Evolutionary conservation across 2,888 invertebrate species (phyloP).

Genomic region (Sturmia bella): DNA sequence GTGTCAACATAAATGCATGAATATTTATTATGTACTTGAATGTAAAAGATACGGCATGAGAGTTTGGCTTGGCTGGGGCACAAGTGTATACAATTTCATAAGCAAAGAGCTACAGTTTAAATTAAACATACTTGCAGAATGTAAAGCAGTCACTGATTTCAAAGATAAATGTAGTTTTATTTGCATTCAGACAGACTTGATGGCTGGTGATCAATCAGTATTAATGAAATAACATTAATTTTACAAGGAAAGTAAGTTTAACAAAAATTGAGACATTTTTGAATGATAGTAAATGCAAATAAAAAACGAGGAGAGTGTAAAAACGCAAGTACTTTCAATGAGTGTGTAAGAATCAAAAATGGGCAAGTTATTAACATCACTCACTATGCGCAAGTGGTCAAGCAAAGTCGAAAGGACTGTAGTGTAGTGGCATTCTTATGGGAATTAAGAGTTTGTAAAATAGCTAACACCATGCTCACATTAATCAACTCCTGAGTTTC

Average conservation of each 20-base stretch:
- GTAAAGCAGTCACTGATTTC: conserved; percentile 1
- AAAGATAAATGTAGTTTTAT: conserved; percentile 31
- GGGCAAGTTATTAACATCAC: no score
- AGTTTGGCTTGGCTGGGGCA: not conserved
- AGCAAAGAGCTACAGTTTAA: conserved; percentile 10
- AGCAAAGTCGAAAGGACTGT: no score
- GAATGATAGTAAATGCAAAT: not conserved
- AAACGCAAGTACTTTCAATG: no score
- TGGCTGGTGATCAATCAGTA: conserved; percentile 44
- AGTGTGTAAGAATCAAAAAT: no score
- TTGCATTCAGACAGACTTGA: conserved; percentile 8
- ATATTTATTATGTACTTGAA: not conserved
- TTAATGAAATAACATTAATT: conserved; percentile 34
- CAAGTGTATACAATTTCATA: conserved; percentile 33
- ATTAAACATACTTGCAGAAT: conserved; percentile 22
- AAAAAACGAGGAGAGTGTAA: no score
- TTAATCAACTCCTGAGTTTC: no score
- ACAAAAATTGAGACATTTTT: not conserved
- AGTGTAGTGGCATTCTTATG: no score
- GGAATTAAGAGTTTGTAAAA: no score
- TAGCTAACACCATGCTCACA: no score
- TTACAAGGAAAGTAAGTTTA: conserved; percentile 5
- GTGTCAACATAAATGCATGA: conserved; percentile 52
- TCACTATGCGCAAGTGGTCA: no score
- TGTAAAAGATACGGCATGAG: conserved; percentile 13